Conservation (phyloP, 2,113 vertebrate species). For the Hippocampus mohnikei region DNA sequence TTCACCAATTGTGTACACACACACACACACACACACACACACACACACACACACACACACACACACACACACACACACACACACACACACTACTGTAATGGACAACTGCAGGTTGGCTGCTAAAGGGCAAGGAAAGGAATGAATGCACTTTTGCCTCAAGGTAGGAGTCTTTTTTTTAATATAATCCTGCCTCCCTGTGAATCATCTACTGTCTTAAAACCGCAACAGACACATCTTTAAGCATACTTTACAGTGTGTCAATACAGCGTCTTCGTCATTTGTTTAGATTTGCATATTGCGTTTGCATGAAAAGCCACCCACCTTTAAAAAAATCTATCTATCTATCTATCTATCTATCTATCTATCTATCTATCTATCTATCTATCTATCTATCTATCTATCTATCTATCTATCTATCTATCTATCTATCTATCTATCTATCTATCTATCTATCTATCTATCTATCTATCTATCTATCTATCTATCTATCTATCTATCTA, state of each 20-base stretch:
- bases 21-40: slow-evolving; percentile 54
- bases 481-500: too few species aligned
- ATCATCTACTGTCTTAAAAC: slow-evolving; percentile 25
- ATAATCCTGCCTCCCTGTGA: slow-evolving; percentile 31
- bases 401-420: too few species aligned
- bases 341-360: too few species aligned
- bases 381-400: too few species aligned
- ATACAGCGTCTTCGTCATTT: slow-evolving; percentile 2
- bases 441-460: too few species aligned
- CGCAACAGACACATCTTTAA: slow-evolving; percentile 12
- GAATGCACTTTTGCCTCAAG: slow-evolving; percentile 59
- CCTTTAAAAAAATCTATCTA: too few species aligned
- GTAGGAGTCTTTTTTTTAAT: slow-evolving; percentile 11
- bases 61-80: neutral
- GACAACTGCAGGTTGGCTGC: slow-evolving; percentile 81
- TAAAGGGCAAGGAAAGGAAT: slow-evolving; percentile 79
- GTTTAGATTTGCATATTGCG: neutral
- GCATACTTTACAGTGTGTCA: neutral
- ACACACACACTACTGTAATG: slow-evolving; percentile 81
- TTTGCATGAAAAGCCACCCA: too few species aligned
- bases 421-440: too few species aligned
- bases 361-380: too few species aligned
- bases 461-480: too few species aligned
- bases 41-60: neutral
- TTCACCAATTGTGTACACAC: slow-evolving; percentile 69